phyloP scores from a whole-genome alignment of 2,113 vertebrate species.

The Symphodus melops region DNA sequence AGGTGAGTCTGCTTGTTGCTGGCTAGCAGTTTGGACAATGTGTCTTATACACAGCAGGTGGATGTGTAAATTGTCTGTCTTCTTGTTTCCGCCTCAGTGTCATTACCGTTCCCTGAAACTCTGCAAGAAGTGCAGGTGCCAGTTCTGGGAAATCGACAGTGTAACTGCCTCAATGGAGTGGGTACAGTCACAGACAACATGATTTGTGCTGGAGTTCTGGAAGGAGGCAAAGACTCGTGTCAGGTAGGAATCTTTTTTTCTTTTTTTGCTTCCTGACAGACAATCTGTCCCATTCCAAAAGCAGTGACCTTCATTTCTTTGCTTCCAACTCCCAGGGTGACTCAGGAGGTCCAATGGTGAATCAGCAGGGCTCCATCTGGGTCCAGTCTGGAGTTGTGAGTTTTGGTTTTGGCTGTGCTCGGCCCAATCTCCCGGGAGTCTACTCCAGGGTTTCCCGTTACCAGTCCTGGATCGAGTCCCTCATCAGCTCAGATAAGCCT shows the following conservation, averaged over 20 bases:
- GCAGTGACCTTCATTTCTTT: too few species aligned
- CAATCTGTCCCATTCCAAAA: not conserved
- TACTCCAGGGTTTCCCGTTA: constrained; percentile 86
- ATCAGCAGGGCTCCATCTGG: constrained; percentile 80
- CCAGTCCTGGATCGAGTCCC: constrained; percentile 80
- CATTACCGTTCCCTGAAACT: not conserved
- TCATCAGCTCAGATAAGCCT: constrained; percentile 32
- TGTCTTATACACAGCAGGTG: too few species aligned
- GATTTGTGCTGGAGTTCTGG: constrained; percentile 83
- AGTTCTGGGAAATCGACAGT: constrained; percentile 63
- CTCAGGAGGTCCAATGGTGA: constrained; percentile 88
- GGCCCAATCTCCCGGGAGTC: constrained; percentile 87
- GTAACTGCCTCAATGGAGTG: constrained; percentile 58
- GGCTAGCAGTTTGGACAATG: not conserved
- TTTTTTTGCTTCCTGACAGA: not conserved
- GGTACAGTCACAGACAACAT: constrained; percentile 79
- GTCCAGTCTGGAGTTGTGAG: constrained; percentile 88
- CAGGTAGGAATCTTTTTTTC: constrained; percentile 5
- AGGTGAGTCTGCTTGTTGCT: not conserved
- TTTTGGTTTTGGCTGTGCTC: constrained; percentile 87
- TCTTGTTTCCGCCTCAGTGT: not conserved
- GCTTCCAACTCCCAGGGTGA: constrained; percentile 72
- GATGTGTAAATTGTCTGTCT: not conserved
- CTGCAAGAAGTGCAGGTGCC: not conserved
- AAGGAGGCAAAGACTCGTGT: constrained; percentile 82